phyloP scores from a whole-genome alignment of 2,797 vertebrate species.

The Cetoscarus ocellatus region DNA sequence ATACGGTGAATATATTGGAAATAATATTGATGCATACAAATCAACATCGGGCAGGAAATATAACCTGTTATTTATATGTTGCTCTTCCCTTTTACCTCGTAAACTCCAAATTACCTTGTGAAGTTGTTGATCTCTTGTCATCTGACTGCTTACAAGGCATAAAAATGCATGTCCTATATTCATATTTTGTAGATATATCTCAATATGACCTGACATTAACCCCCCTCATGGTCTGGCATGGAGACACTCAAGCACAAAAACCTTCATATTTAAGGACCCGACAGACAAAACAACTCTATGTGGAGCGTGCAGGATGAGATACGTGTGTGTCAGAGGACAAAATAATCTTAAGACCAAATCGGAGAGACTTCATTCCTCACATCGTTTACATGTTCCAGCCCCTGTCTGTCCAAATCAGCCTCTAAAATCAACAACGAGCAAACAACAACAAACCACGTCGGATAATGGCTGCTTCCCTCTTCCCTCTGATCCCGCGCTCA shows the following conservation, averaged over 20 bases:
- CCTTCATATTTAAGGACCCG: conserved; percentile 22
- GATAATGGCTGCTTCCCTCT: conserved; percentile 31
- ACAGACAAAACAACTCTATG: conserved; percentile 66
- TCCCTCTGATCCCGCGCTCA: conserved; percentile 39
- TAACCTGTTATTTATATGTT: too few relatives aligned
- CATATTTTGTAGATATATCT: too few relatives aligned
- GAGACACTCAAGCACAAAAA: conserved; percentile 34
- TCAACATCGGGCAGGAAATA: too few relatives aligned
- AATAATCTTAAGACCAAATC: conserved; percentile 64
- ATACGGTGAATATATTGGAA: too few relatives aligned
- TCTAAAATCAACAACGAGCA: conserved; percentile 37
- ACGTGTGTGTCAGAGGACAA: conserved; percentile 30
- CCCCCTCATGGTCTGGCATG: neutral
- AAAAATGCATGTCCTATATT: too few relatives aligned
- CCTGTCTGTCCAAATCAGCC: conserved; percentile 50
- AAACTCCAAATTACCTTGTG: too few relatives aligned
- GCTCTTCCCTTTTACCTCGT: too few relatives aligned
- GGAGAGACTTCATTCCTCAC: conserved; percentile 64
- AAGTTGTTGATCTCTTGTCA: too few relatives aligned
- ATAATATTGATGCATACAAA: too few relatives aligned
- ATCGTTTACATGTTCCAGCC: conserved; percentile 48
- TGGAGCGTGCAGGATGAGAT: conserved; percentile 45
- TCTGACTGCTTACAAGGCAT: too few relatives aligned
- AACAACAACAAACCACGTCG: conserved; percentile 18
- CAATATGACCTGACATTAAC: too few relatives aligned